Evolutionary conservation across 2,797 vertebrate species (phyloP).

Genomic region (Scolopax rusticola): DNA sequence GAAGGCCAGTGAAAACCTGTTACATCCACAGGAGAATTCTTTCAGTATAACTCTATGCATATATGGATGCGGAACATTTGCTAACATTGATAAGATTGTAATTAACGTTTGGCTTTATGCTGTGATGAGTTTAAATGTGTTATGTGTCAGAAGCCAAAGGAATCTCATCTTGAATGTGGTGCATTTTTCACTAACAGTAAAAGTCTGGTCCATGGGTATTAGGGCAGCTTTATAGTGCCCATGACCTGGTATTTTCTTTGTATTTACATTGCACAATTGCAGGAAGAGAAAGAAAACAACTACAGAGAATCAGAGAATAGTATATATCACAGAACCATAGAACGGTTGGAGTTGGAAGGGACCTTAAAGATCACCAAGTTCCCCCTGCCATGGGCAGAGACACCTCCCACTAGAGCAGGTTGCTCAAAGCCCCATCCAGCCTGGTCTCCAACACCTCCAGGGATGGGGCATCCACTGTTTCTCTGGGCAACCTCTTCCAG

Average conservation of each 20-base stretch:
- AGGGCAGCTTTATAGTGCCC: background rate
- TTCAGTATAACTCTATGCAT: background rate
- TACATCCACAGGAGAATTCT: background rate
- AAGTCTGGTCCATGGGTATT: background rate
- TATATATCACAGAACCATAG: too few species aligned
- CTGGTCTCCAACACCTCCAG: too few species aligned
- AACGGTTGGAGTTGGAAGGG: too few species aligned
- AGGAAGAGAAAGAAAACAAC: background rate
- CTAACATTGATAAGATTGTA: background rate
- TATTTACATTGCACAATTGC: background rate
- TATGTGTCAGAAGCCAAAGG: background rate
- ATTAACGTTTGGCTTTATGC: background rate
- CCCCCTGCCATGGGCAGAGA: too few species aligned
- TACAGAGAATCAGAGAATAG: fast-evolving
- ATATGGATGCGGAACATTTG: background rate
- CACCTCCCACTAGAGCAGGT: too few species aligned
- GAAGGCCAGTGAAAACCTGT: background rate
- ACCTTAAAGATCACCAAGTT: too few species aligned
- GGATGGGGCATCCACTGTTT: too few species aligned
- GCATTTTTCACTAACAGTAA: background rate
- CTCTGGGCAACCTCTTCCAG: too few species aligned
- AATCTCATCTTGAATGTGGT: background rate
- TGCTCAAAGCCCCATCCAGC: too few species aligned
- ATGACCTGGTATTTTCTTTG: fast-evolving
- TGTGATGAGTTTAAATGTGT: background rate